phyloP scores from a whole-genome alignment of 1,140 invertebrate genomes.

The Drosophila miranda region DNA sequence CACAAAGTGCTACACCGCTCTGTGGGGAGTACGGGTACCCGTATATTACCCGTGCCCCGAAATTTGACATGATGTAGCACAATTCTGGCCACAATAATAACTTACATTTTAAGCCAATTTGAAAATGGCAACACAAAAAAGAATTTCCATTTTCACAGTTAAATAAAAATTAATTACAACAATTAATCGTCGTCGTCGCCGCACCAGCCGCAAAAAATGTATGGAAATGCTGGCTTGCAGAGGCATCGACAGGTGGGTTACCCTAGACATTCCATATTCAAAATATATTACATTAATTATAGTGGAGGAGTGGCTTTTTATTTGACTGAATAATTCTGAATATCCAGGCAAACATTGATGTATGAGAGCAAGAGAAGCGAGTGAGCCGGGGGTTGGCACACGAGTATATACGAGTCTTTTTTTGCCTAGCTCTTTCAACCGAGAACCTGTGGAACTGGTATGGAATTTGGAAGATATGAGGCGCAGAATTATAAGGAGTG shows the following conservation, averaged over 20 bases:
- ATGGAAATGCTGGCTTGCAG: not conserved
- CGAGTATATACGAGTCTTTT: too few relatives aligned
- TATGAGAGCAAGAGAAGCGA: too few relatives aligned
- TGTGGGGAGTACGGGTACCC: too few relatives aligned
- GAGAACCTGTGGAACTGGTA: too few relatives aligned
- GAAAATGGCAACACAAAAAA: conserved; percentile 59
- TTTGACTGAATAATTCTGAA: too few relatives aligned
- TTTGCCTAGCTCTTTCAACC: too few relatives aligned
- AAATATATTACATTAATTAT: too few relatives aligned
- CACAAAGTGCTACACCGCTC: conserved; percentile 57
- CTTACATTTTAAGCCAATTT: conserved; percentile 81
- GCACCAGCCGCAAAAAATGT: conserved; percentile 55
- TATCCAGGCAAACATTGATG: too few relatives aligned
- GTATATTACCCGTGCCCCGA: conserved; percentile 12
- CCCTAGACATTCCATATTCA: not conserved
- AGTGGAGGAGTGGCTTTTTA: too few relatives aligned
- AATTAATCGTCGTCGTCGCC: conserved; percentile 77
- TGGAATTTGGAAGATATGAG: too few relatives aligned
- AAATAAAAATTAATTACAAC: conserved; percentile 81
- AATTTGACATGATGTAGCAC: conserved; percentile 56
- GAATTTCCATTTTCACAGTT: conserved; percentile 77
- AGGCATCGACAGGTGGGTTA: not conserved
- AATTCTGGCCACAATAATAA: conserved; percentile 76
- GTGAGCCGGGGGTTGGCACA: too few relatives aligned
- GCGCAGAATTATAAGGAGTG: too few relatives aligned